Percentiles rank a stretch among this genome's conserved stretches.
phyloP scores from a whole-genome alignment of 2,888 invertebrate genomes.

The Creontiades dilutus region DNA sequence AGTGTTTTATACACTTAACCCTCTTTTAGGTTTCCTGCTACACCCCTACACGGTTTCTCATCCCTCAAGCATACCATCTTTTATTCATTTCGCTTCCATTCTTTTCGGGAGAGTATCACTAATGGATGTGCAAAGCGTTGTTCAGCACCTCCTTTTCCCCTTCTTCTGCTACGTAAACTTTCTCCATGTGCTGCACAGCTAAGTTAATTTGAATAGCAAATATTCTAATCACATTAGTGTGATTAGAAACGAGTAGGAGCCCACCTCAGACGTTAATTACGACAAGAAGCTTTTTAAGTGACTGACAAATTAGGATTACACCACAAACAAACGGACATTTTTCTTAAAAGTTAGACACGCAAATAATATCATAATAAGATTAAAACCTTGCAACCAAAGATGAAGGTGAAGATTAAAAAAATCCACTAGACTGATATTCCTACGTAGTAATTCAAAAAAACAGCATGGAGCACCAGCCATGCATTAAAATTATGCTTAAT shows the following conservation, averaged over 20 bases:
- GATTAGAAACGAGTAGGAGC: slow-evolving; percentile 8
- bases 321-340: neutral
- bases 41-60: slow-evolving; percentile 59
- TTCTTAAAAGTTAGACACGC: neutral
- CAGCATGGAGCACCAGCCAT: no score
- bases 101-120: slow-evolving; percentile 63
- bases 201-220: slow-evolving; percentile 68
- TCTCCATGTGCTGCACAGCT: slow-evolving; percentile 35
- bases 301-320: neutral
- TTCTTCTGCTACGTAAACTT: slow-evolving; percentile 33
- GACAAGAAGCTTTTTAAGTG: slow-evolving; percentile 30
- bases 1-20: slow-evolving; percentile 72
- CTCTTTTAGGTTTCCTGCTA: slow-evolving; percentile 50
- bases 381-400: neutral
- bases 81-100: slow-evolving; percentile 66
- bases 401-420: no score
- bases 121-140: slow-evolving; percentile 69
- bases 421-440: no score
- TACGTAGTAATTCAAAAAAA: no score
- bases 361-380: neutral
- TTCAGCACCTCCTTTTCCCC: slow-evolving; percentile 51
- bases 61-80: slow-evolving; percentile 69
- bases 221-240: slow-evolving; percentile 51
- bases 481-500: no score
- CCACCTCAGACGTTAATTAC: neutral